Conservation (phyloP, 1,140 invertebrate species). For the Lepidostoma basale region DNA sequence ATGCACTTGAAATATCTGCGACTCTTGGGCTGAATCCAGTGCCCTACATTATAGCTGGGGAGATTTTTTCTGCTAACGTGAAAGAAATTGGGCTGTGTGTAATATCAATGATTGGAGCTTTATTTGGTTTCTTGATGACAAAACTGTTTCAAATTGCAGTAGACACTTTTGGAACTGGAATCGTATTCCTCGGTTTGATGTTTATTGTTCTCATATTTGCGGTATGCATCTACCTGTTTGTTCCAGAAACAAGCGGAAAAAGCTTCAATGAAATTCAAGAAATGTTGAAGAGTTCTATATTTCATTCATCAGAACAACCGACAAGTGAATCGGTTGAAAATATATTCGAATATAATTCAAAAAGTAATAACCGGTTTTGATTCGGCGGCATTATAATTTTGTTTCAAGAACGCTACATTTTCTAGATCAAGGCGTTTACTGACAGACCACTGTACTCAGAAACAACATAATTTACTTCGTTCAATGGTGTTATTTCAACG, state of each 20-base stretch:
- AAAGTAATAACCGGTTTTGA: neutral
- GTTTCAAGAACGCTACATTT: too few species aligned
- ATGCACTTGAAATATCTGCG: slow-evolving; percentile 13
- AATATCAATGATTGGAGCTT: slow-evolving; percentile 28
- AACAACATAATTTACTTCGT: too few species aligned
- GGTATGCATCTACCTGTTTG: slow-evolving; percentile 16
- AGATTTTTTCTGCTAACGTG: slow-evolving; percentile 33
- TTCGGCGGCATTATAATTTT: neutral
- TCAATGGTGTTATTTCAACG: too few species aligned
- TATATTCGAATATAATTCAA: slow-evolving; percentile 7
- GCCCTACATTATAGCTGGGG: slow-evolving; percentile 35
- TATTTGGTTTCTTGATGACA: slow-evolving; percentile 21
- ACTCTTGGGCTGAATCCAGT: slow-evolving; percentile 24
- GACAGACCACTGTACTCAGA: too few species aligned
- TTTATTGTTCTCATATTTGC: slow-evolving; percentile 5
- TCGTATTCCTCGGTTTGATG: slow-evolving; percentile 24
- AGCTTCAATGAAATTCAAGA: slow-evolving; percentile 37
- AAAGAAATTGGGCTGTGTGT: slow-evolving; percentile 34
- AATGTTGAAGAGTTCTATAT: slow-evolving; percentile 7
- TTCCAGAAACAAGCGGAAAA: slow-evolving; percentile 37
- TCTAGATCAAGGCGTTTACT: too few species aligned
- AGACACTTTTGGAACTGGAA: slow-evolving; percentile 15
- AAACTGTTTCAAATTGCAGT: slow-evolving; percentile 31
- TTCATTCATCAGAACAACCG: neutral
- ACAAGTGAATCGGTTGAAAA: slow-evolving; percentile 3